Conservation (phyloP, 2,113 vertebrate genomes). For the Rhombomys opimus region DNA sequence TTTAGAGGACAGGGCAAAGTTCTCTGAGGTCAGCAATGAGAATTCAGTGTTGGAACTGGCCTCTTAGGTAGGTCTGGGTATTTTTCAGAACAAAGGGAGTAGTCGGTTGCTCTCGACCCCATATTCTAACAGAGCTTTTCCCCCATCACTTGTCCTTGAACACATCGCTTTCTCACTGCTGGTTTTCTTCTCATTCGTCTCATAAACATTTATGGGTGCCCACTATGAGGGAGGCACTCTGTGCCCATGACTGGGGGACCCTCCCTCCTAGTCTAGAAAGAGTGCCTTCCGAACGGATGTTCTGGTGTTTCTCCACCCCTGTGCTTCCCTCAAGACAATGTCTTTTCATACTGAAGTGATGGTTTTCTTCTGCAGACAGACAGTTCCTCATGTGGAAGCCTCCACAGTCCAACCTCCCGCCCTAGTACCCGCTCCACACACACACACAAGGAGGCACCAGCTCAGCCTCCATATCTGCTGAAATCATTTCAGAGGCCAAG, state of each 20-base stretch:
- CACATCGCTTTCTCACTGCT: not conserved
- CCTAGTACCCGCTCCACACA: not conserved
- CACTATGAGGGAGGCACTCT: accelerated
- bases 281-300: not conserved
- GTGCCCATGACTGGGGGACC: no score
- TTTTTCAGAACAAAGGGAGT: not conserved
- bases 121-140: not conserved
- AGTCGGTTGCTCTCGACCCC: not conserved
- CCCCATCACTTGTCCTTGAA: not conserved
- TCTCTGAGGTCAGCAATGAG: not conserved
- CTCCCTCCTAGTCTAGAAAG: not conserved
- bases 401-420: not conserved
- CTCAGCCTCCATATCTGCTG: not conserved
- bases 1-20: not conserved
- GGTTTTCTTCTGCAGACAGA: not conserved
- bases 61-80: not conserved
- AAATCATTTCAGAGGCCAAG: not conserved
- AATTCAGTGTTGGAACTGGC: not conserved
- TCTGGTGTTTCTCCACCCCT: not conserved
- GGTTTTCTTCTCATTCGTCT: not conserved
- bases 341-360: not conserved
- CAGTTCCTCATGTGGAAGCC: not conserved
- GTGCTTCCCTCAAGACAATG: not conserved
- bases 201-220: not conserved
- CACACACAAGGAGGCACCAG: not conserved